A percentile compares a stretch with the other conserved stretches of the same genome.
Evolutionary conservation across 2,888 invertebrate species (phyloP).

Genomic region (Tiliacea aurago): DNA sequence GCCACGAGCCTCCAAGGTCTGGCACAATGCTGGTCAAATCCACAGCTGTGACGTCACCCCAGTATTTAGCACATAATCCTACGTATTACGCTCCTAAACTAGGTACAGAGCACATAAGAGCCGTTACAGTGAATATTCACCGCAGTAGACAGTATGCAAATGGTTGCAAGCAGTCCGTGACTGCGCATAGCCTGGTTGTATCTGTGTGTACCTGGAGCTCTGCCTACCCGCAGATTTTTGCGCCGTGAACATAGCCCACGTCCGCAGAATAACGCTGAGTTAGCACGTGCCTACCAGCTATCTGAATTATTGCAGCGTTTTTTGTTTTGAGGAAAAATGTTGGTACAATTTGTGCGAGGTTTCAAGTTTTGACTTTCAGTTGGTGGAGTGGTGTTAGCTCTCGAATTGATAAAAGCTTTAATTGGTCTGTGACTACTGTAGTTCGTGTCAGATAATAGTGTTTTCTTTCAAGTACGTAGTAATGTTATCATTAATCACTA

Average conservation of each 20-base stretch:
- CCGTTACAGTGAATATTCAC: slow-evolving; percentile 56
- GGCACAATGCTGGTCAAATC: slow-evolving; percentile 1
- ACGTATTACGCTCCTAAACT: slow-evolving; percentile 22
- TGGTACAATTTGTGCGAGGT: not conserved
- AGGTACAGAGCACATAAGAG: slow-evolving; percentile 20
- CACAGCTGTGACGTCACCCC: slow-evolving; percentile 17
- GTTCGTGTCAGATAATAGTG: not conserved
- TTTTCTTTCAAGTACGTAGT: no score
- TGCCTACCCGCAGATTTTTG: slow-evolving; percentile 54
- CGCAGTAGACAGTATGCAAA: slow-evolving; percentile 55
- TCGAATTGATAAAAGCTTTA: not conserved
- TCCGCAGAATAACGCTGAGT: slow-evolving; percentile 47
- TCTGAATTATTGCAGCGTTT: slow-evolving; percentile 45
- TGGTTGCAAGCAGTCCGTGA: slow-evolving; percentile 56
- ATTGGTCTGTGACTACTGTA: not conserved
- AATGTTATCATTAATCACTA: no score
- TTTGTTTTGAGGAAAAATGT: slow-evolving; percentile 21
- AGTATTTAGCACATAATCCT: slow-evolving; percentile 14
- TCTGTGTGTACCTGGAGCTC: slow-evolving; percentile 31
- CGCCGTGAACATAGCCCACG: slow-evolving; percentile 53
- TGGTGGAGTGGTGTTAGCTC: not conserved
- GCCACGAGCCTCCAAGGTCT: not conserved
- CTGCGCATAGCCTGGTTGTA: slow-evolving; percentile 51
- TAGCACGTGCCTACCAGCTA: slow-evolving; percentile 43
- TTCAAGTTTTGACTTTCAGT: slow-evolving; percentile 10